A percentile compares a stretch with the other conserved stretches of the same genome.
Conservation (phyloP, 2,113 vertebrate genomes). For the Galemys pyrenaicus region DNA sequence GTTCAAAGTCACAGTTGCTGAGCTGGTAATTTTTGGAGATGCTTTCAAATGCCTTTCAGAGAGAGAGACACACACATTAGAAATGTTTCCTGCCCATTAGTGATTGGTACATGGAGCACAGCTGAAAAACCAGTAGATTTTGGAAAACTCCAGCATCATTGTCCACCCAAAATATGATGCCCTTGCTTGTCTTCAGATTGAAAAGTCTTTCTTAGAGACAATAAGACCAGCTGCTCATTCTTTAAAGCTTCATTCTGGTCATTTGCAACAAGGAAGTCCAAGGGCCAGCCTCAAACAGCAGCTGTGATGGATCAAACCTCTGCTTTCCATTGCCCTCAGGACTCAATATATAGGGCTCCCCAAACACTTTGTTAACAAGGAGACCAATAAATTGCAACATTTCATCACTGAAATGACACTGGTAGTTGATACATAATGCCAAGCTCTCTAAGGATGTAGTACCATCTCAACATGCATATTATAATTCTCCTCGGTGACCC, state of each 20-base stretch:
- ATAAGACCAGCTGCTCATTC: background rate
- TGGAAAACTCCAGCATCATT: background rate
- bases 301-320: accelerated
- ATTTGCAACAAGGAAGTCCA: background rate
- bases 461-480: background rate
- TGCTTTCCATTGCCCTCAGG: background rate
- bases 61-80: background rate
- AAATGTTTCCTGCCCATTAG: background rate
- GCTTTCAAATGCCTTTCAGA: background rate
- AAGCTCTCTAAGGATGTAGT: background rate
- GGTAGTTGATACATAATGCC: background rate
- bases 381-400: background rate
- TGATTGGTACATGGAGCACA: background rate
- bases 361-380: background rate
- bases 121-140: background rate
- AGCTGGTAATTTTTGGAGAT: background rate
- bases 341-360: background rate
- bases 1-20: background rate
- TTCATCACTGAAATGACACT: background rate
- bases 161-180: background rate
- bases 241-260: background rate
- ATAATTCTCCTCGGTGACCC: background rate
- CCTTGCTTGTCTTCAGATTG: background rate
- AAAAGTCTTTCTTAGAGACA: background rate
- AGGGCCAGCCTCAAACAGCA: accelerated